Conservation (phyloP, 2,888 invertebrate genomes). For the Orthosia gracilis region DNA sequence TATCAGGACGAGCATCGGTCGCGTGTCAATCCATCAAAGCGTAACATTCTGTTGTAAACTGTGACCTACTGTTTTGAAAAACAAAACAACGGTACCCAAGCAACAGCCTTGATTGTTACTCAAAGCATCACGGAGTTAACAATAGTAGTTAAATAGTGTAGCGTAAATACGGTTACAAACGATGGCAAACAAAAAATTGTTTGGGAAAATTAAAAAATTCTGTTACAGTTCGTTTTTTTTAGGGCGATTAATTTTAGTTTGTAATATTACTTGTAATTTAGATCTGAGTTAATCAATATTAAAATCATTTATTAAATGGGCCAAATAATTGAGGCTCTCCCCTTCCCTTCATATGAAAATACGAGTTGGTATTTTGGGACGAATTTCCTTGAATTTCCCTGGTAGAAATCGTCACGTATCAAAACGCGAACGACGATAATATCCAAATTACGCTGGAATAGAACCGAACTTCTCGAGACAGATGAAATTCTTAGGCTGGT, state of each 20-base stretch:
- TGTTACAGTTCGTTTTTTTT: conserved; percentile 22
- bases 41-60: conserved; percentile 82
- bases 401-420: too few species aligned
- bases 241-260: background rate
- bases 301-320: background rate
- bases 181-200: conserved; percentile 41
- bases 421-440: too few species aligned
- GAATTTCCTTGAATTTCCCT: too few species aligned
- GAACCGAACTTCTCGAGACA: too few species aligned
- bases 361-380: too few species aligned
- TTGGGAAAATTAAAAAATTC: conserved; percentile 31
- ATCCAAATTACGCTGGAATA: too few species aligned
- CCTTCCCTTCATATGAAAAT: too few species aligned
- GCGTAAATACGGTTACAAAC: conserved; percentile 56
- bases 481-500: too few species aligned
- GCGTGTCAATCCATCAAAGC: conserved; percentile 81
- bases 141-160: conserved; percentile 65
- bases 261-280: background rate
- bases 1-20: conserved; percentile 71
- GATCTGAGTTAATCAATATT: background rate
- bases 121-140: conserved; percentile 75
- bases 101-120: conserved; percentile 81
- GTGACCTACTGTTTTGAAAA: conserved; percentile 81
- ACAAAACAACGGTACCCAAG: conserved; percentile 68
- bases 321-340: background rate